These are phyloP conservation scores for Uria lomvia DNA, from an alignment of 2,113 vertebrate genomes.

Conservation along the genomic window DNA sequence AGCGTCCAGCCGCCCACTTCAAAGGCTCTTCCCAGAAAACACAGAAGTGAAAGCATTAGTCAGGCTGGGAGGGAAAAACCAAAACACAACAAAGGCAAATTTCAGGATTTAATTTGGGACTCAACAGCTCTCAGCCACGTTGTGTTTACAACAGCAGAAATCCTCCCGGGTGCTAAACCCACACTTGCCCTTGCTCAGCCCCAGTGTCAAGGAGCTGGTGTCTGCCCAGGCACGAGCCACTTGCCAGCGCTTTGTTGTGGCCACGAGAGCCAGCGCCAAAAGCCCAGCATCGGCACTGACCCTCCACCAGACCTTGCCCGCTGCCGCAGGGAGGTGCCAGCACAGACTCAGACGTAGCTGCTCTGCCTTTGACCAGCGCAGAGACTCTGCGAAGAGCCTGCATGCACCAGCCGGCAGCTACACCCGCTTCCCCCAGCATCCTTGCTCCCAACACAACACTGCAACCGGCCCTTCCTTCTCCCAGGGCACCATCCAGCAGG, in stretches of 20 bases:
- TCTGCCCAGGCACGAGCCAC: neutral
- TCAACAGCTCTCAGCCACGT: neutral
- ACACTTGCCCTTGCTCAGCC: neutral
- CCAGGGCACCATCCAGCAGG: neutral
- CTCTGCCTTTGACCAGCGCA: rapidly evolving
- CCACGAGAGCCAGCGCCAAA: rapidly evolving
- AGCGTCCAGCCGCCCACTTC: neutral
- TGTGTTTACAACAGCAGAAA: neutral
- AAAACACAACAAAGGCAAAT: neutral
- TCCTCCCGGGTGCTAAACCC: neutral
- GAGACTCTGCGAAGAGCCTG: neutral
- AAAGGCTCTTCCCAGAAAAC: neutral
- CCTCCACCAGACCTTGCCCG: neutral
- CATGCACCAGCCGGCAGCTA: neutral
- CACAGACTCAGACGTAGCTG: rapidly evolving
- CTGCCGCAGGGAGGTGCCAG: neutral
- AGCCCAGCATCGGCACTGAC: neutral
- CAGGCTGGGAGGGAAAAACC: neutral
- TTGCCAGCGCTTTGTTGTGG: rapidly evolving
- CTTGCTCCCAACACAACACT: rapidly evolving
- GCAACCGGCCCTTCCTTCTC: neutral
- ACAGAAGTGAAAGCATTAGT: neutral
- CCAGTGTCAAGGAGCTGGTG: neutral
- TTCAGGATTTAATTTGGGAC: neutral
- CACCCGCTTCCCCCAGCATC: rapidly evolving